These are phyloP conservation scores for Xylocopa sonorina DNA, from an alignment of 1,140 invertebrate genomes.

Conservation along the genomic window DNA sequence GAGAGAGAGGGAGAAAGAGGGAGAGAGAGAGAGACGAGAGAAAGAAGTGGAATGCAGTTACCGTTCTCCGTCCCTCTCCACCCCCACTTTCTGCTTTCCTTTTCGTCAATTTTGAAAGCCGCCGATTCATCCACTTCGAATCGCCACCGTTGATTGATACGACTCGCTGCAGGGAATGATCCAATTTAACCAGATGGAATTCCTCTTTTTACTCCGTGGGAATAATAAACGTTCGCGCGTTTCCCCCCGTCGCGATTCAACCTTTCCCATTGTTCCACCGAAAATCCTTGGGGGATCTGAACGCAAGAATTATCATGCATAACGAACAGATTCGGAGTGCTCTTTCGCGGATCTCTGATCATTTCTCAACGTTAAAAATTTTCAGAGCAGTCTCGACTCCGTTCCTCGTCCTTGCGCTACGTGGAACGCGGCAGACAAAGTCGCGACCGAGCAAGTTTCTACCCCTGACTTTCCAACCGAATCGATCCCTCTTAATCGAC, in stretches of 20 bases:
- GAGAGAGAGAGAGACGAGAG: neutral
- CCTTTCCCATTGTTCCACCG: neutral
- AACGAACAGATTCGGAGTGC: too few species aligned
- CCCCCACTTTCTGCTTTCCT: too few species aligned
- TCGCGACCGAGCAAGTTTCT: slow-evolving; percentile 36
- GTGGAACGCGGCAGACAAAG: neutral
- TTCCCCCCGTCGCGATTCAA: neutral
- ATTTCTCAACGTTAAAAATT: too few species aligned
- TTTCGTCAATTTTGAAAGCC: slow-evolving; percentile 21
- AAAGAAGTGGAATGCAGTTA: neutral
- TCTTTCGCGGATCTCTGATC: neutral
- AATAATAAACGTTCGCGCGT: neutral
- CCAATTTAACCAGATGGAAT: slow-evolving; percentile 9
- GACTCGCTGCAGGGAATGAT: slow-evolving; percentile 1
- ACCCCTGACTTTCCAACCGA: slow-evolving; percentile 58
- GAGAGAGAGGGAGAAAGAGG: neutral
- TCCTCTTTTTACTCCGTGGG: neutral
- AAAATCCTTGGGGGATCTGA: neutral
- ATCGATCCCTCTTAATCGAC: slow-evolving; percentile 65
- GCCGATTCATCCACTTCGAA: neutral
- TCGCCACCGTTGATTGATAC: slow-evolving; percentile 6
- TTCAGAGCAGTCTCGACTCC: neutral
- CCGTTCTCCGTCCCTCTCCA: neutral
- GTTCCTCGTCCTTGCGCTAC: too few species aligned
- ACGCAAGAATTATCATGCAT: neutral